Conservation (phyloP, 2,888 invertebrate genomes). For the Calameuta filiformis region DNA sequence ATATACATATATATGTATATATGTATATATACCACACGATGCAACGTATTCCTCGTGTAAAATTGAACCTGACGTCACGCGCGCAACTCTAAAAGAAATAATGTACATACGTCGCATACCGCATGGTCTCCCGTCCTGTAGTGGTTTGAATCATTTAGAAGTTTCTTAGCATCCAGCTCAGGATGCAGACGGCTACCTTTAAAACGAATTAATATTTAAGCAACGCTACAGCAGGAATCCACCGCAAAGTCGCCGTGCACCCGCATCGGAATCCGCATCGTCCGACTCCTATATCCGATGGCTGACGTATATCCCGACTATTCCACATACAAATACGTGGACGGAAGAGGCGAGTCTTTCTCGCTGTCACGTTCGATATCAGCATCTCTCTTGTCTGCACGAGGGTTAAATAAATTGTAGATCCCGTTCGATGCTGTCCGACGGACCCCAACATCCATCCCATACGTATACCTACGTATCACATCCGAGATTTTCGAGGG, state of each 20-base stretch:
- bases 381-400: not conserved
- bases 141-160: not conserved
- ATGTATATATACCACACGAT: not conserved
- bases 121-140: not conserved
- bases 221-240: not conserved
- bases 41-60: not conserved
- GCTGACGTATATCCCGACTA: not conserved
- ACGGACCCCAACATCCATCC: not conserved
- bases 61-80: not conserved
- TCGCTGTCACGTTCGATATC: not conserved
- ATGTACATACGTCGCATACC: not conserved
- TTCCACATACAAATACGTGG: not conserved
- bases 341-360: not conserved
- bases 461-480: not conserved
- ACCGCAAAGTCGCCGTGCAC: not conserved
- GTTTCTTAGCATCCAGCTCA: slow-evolving; percentile 1
- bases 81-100: not conserved
- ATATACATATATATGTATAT: too few species aligned
- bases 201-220: not conserved
- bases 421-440: not conserved
- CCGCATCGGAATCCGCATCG: not conserved
- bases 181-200: not conserved
- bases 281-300: not conserved
- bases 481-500: not conserved
- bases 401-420: not conserved